Evolutionary conservation across 2,888 invertebrate genomes (phyloP).

Genomic region (Agrenia bidenticulata): DNA sequence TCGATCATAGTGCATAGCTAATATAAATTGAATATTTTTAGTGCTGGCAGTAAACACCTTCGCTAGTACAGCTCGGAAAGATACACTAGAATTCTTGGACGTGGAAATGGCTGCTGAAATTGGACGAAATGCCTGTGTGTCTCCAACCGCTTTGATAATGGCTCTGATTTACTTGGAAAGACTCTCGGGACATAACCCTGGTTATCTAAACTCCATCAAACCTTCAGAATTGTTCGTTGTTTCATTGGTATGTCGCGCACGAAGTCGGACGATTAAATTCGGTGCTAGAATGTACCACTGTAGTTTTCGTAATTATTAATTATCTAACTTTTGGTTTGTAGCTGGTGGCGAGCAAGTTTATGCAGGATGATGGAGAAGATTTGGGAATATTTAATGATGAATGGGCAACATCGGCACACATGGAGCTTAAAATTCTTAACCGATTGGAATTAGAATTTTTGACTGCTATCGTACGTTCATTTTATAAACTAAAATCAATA

Average conservation of each 20-base stretch:
- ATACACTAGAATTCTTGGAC: constrained; percentile 74
- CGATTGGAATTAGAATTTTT: constrained; percentile 84
- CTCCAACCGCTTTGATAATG: constrained; percentile 88
- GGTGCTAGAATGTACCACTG: neutral
- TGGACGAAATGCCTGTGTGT: constrained; percentile 77
- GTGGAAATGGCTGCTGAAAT: constrained; percentile 75
- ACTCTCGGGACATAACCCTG: constrained; percentile 71
- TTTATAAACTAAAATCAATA: constrained; percentile 14
- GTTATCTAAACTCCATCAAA: constrained; percentile 77
- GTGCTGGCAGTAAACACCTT: constrained; percentile 84
- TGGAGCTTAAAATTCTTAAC: constrained; percentile 73
- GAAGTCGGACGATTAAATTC: neutral
- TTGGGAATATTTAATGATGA: constrained; percentile 88
- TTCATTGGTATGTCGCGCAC: constrained; percentile 70
- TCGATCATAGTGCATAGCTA: too few species aligned
- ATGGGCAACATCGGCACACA: constrained; percentile 85
- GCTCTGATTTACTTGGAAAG: constrained; percentile 92
- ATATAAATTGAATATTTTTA: constrained; percentile 51
- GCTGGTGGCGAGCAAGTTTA: constrained; percentile 96
- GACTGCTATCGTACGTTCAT: constrained; percentile 79
- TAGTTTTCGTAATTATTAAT: too few species aligned
- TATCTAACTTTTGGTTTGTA: constrained; percentile 56
- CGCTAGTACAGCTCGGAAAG: constrained; percentile 66
- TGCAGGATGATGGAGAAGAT: constrained; percentile 88
- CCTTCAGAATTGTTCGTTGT: constrained; percentile 93